phyloP scores from a whole-genome alignment of 37 sponge, comb jelly and placozoan genomes.

The Dysidea cf. avara region DNA sequence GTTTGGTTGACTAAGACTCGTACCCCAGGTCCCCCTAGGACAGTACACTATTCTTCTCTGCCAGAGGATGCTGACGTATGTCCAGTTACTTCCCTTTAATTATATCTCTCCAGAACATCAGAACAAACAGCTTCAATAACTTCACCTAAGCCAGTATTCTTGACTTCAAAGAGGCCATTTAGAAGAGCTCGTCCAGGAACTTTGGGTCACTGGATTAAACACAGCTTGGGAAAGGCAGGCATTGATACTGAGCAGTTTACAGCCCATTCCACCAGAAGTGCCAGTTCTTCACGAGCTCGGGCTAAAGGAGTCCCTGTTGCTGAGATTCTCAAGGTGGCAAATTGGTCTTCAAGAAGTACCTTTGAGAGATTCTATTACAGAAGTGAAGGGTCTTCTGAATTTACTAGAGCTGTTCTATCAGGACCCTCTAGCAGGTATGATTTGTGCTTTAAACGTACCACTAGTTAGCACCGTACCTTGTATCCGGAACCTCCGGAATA shows the following conservation, averaged over 20 bases:
- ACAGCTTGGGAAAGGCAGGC: slow-evolving; percentile 8
- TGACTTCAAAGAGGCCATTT: too few species aligned
- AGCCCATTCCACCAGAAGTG: slow-evolving; percentile 32
- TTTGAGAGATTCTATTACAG: slow-evolving; percentile 31
- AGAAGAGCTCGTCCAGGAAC: too few species aligned
- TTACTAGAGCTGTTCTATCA: slow-evolving; percentile 14
- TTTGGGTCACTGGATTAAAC: slow-evolving; percentile 24
- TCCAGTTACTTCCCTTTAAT: slow-evolving; percentile 5
- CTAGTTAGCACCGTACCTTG: too few species aligned
- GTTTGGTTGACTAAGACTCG: neutral
- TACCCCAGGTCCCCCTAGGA: neutral
- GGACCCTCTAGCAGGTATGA: too few species aligned
- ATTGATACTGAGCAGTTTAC: slow-evolving; percentile 22
- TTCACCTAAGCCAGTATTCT: too few species aligned
- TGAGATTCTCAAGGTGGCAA: slow-evolving; percentile 31
- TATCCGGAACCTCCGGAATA: too few species aligned
- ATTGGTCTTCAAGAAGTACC: slow-evolving; percentile 14
- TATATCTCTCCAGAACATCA: neutral
- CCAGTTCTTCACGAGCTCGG: slow-evolving; percentile 16
- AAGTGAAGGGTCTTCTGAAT: neutral
- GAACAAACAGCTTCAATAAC: too few species aligned
- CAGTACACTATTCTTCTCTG: slow-evolving; percentile 10
- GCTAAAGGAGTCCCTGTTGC: slow-evolving; percentile 19
- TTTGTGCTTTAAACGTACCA: too few species aligned
- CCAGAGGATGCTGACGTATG: slow-evolving; percentile 21